Evolutionary conservation across 2,113 vertebrate species (phyloP).

Genomic region (Panurus biarmicus): DNA sequence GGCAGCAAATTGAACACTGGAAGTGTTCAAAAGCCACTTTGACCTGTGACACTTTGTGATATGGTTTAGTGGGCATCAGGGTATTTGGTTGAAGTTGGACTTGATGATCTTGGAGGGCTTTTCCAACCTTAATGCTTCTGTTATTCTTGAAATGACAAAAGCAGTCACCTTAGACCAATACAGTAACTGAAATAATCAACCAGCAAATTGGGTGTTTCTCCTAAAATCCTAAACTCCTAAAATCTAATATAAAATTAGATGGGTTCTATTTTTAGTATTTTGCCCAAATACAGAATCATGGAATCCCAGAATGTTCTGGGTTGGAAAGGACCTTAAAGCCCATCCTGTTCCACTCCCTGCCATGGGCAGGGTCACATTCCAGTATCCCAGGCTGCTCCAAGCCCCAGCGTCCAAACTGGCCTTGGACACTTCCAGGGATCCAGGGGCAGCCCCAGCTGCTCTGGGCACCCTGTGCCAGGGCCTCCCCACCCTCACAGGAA

Average conservation of each 20-base stretch:
- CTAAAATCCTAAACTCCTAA: not conserved
- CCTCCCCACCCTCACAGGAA: fast-evolving
- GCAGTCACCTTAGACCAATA: not conserved
- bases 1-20: not conserved
- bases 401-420: not conserved
- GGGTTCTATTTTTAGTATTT: not conserved
- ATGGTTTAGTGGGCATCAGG: not conserved
- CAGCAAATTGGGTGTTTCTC: not conserved
- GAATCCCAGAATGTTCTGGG: not conserved
- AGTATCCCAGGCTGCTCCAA: not conserved
- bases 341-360: fast-evolving
- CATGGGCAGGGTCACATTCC: not conserved
- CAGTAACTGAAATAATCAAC: not conserved
- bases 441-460: not conserved
- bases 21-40: not conserved
- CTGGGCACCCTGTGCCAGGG: not conserved
- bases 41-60: not conserved
- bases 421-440: not conserved
- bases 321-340: not conserved
- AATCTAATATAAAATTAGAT: not conserved
- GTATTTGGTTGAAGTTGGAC: not conserved
- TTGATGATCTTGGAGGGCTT: not conserved
- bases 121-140: not conserved
- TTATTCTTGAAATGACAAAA: not conserved
- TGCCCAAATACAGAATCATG: not conserved